phyloP scores from a whole-genome alignment of 2,113 vertebrate genomes.

The Crotophaga sulcirostris region DNA sequence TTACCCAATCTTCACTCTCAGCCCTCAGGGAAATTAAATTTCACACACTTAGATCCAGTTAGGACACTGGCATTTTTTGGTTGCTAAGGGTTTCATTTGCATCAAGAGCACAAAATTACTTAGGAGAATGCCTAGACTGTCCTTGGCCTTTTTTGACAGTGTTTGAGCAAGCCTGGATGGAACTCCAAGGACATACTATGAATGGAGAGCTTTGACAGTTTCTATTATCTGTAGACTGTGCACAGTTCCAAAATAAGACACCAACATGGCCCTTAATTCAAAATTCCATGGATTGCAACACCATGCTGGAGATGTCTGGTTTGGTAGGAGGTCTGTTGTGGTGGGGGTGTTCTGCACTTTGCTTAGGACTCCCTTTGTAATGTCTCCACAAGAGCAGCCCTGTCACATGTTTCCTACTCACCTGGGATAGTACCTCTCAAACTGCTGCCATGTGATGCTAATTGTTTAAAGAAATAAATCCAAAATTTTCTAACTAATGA shows the following conservation, averaged over 20 bases:
- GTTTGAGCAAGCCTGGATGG: neutral
- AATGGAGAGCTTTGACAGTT: neutral
- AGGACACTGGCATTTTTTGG: neutral
- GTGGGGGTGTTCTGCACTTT: neutral
- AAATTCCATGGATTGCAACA: neutral
- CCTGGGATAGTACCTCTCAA: neutral
- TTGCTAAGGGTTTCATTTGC: neutral
- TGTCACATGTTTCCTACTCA: neutral
- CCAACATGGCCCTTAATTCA: accelerated
- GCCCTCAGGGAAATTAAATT: slow-evolving; percentile 62
- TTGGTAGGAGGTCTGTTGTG: neutral
- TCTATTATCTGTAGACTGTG: neutral
- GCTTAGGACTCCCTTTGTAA: neutral
- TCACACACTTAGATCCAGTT: slow-evolving; percentile 58
- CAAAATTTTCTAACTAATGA: neutral
- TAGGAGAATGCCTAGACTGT: neutral
- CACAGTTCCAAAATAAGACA: neutral
- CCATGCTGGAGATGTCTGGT: neutral
- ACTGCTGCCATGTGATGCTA: neutral
- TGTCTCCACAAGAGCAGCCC: neutral
- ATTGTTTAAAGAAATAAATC: neutral
- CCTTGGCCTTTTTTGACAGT: neutral
- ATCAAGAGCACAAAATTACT: neutral
- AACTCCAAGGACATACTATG: neutral
- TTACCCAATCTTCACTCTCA: slow-evolving; percentile 61